Base-by-base conservation (phyloP, 2,113 vertebrate species). In the Ammodytes dubius region DNA sequence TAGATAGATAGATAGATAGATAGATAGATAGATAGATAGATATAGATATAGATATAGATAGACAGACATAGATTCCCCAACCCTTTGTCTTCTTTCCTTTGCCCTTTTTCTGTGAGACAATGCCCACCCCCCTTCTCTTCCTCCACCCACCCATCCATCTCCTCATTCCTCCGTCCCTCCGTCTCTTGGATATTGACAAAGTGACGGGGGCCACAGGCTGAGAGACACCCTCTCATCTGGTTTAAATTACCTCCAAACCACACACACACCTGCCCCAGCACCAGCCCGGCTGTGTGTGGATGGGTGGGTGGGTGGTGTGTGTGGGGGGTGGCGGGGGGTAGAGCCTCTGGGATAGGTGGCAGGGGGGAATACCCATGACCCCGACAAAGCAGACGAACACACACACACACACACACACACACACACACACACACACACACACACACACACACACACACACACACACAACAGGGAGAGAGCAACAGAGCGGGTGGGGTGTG, bases 401-500 rank as follows among this genome's bases (percentile, higher is more conserved):
- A 74, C 85, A 86, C 49, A 80, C 49, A 78, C 65, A 87, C 71
- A 82, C 77, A 88, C 64, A 83, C 77, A 77, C 27, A 78, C 74
- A 76, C 7, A 52, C 83, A 81, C 69, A 74, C 83, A 69, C 77
- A 68, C 46, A 70, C 61, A 68, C 39, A 53, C 58, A 47, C 81
- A 68, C 66, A 56, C 54, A 73, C 74, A 53, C 70, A 73, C 61
- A 68, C 52, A 73, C 79, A 63, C 72, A 74, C 61, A 69, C 53
- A 86, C 74, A 84, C 89, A 89, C 87, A 86, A 82, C 84, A 81
- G 89, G 89, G 87, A 89, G 91, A 81, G 80, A 90, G 93, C 91
- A 92, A 93, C 93, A 90, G 92, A 94, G 91, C 89, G 83, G 93
- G 86, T 91, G 90, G 91, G 84, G 87, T 93, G 90, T 94, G 93